Conservation (phyloP, 2,797 vertebrate genomes). For the Botia almorhae region DNA sequence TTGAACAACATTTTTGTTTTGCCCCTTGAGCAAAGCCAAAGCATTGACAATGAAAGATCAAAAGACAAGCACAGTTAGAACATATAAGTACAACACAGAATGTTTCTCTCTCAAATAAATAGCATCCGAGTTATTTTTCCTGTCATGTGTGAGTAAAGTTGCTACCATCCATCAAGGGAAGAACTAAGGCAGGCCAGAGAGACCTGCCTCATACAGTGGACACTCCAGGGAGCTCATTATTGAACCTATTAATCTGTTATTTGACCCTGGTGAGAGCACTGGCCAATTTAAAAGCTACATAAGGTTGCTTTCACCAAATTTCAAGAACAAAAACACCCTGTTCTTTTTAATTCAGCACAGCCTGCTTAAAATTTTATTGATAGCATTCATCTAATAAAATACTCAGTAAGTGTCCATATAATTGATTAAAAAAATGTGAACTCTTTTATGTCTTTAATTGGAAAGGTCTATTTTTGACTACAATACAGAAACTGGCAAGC, state of each 20-base stretch:
- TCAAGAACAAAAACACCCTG: conserved; percentile 71
- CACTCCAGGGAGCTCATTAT: conserved; percentile 84
- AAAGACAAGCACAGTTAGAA: conserved; percentile 71
- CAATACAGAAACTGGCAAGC: neutral
- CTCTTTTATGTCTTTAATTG: conserved; percentile 14
- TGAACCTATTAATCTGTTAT: conserved; percentile 84
- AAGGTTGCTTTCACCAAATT: conserved; percentile 74
- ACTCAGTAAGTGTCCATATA: conserved; percentile 37
- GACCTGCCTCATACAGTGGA: conserved; percentile 68
- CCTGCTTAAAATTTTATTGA: conserved; percentile 70
- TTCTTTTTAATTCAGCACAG: conserved; percentile 67
- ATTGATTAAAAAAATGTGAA: conserved; percentile 37
- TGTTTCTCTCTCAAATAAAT: conserved; percentile 78
- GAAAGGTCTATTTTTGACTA: neutral
- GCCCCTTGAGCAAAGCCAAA: neutral
- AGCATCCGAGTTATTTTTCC: conserved; percentile 75
- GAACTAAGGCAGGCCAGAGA: conserved; percentile 71
- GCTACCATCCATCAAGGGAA: conserved; percentile 74
- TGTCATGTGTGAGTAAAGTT: conserved; percentile 78
- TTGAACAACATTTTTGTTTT: no score
- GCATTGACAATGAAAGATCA: conserved; percentile 64
- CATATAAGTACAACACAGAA: conserved; percentile 70
- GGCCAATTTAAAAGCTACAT: conserved; percentile 73
- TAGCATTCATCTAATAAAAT: conserved; percentile 57
- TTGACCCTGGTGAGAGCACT: conserved; percentile 79